These are phyloP conservation scores for Harpegnathos saltator DNA, from an alignment of 1,140 invertebrate species.

Conservation along the genomic window DNA sequence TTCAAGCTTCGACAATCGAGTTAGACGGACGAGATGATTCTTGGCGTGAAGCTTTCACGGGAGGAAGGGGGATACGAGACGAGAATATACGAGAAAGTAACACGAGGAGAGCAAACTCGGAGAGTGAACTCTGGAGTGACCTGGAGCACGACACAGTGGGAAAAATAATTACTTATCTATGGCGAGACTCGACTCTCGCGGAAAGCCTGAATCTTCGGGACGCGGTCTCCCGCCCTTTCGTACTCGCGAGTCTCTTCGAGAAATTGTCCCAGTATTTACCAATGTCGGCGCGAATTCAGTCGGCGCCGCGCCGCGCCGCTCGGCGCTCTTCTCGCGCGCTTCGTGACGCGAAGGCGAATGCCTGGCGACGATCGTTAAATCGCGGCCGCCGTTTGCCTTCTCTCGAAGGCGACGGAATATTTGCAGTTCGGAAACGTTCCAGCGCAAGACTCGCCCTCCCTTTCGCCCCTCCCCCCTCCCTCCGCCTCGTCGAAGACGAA, in stretches of 20 bases:
- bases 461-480: no score
- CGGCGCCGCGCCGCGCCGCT: neutral
- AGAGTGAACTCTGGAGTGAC: neutral
- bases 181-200: neutral
- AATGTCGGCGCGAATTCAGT: constrained; percentile 20
- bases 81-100: no score
- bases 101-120: no score
- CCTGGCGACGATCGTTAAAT: constrained; percentile 53
- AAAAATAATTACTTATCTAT: constrained; percentile 16
- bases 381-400: constrained; percentile 36
- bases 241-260: neutral
- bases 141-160: neutral
- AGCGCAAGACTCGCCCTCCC: neutral
- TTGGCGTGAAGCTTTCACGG: no score
- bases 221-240: neutral
- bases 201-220: neutral
- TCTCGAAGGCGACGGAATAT: constrained; percentile 36
- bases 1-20: no score
- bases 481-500: no score
- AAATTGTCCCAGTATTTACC: constrained; percentile 15
- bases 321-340: constrained; percentile 21
- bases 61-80: no score
- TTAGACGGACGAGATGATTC: no score
- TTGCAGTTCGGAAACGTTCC: constrained; percentile 33
- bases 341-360: constrained; percentile 39